Evolutionary conservation across 2,888 invertebrate genomes (phyloP).

Genomic region (Diaprepes abbreviatus): DNA sequence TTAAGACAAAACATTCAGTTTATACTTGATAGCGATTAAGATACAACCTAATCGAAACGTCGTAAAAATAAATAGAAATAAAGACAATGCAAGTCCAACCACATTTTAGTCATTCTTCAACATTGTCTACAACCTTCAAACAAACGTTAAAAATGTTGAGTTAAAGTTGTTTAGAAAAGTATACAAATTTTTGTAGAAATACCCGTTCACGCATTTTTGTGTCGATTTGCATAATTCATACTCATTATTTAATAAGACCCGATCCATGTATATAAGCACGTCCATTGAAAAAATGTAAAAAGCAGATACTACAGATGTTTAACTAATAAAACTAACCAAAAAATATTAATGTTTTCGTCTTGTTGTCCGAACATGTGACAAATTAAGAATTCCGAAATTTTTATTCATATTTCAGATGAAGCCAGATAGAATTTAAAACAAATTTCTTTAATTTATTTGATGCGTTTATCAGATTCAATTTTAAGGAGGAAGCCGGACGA

Average conservation of each 20-base stretch:
- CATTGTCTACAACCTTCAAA: too few relatives aligned
- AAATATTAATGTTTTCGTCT: constrained; percentile 23
- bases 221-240: too few relatives aligned
- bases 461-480: constrained; percentile 43
- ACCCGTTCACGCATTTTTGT: too few relatives aligned
- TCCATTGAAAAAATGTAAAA: constrained; percentile 7
- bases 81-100: too few relatives aligned
- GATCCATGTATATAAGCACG: not conserved
- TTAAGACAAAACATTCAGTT: too few relatives aligned
- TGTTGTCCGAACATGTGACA: constrained; percentile 30
- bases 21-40: too few relatives aligned
- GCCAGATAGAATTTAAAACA: constrained; percentile 41
- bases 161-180: too few relatives aligned
- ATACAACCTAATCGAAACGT: too few relatives aligned
- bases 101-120: too few relatives aligned
- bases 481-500: constrained; percentile 33
- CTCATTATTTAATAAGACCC: not conserved
- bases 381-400: constrained; percentile 36
- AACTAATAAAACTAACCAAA: constrained; percentile 8
- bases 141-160: too few relatives aligned
- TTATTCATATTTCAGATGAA: constrained; percentile 35
- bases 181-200: too few relatives aligned
- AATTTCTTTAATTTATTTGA: constrained; percentile 42
- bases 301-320: constrained; percentile 15
- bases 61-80: too few relatives aligned